A percentile compares a stretch with the other conserved stretches of the same genome.
Evolutionary conservation across 2,888 invertebrate genomes (phyloP).

Genomic region (Oscheius onirici): DNA sequence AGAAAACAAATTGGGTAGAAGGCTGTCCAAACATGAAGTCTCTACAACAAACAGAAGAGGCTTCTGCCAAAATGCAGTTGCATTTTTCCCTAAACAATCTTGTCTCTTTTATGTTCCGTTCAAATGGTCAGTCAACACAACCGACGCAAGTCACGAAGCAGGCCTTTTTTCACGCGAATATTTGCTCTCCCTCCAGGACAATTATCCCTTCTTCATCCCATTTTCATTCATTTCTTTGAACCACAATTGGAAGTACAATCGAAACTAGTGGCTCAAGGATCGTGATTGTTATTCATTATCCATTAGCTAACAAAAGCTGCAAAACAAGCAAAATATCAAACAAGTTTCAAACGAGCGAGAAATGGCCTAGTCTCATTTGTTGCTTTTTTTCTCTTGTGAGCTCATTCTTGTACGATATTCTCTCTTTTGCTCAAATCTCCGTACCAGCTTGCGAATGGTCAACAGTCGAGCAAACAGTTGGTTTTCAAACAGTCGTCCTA

Average conservation of each 20-base stretch:
- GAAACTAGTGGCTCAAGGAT: too few species aligned
- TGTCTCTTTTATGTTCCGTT: slow-evolving; percentile 9
- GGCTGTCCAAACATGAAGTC: slow-evolving; percentile 14
- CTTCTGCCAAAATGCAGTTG: background rate
- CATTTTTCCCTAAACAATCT: background rate
- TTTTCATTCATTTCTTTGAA: too few species aligned
- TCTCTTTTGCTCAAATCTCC: background rate
- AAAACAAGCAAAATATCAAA: too few species aligned
- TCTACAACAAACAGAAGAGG: background rate
- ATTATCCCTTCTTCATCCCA: slow-evolving; percentile 13
- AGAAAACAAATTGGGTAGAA: too few species aligned
- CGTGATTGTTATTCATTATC: too few species aligned
- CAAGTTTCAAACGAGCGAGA: background rate
- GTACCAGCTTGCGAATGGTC: slow-evolving; percentile 33
- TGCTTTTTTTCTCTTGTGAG: background rate
- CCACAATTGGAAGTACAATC: too few species aligned
- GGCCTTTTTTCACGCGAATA: slow-evolving; percentile 29
- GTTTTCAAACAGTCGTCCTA: slow-evolving; percentile 25
- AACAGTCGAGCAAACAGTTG: slow-evolving; percentile 32
- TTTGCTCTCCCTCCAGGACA: slow-evolving; percentile 29
- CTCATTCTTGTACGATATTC: background rate
- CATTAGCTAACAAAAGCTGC: too few species aligned
- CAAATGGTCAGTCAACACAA: slow-evolving; percentile 16
- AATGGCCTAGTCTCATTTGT: background rate
- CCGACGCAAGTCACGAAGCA: slow-evolving; percentile 27